Conservation (phyloP, 2,797 vertebrate genomes). For the Bothrops alternatus region DNA sequence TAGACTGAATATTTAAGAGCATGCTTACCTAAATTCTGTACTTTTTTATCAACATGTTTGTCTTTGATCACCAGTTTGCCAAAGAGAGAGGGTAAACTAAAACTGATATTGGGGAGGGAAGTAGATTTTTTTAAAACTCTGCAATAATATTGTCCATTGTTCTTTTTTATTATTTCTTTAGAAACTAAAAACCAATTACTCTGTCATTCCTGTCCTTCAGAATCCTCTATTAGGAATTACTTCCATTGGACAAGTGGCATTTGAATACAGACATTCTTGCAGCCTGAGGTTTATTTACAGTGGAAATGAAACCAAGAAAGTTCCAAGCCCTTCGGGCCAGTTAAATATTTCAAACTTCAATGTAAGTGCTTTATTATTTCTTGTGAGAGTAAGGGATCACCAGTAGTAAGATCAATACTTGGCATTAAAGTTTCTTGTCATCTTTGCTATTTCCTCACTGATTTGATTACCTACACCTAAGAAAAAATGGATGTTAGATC, state of each 20-base stretch:
- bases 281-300: slow-evolving; percentile 69
- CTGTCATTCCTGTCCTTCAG: slow-evolving; percentile 55
- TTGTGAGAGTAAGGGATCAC: slow-evolving; percentile 54
- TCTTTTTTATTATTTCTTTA: slow-evolving; percentile 33
- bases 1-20: slow-evolving; percentile 36
- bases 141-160: slow-evolving; percentile 28
- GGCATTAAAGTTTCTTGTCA: slow-evolving; percentile 45
- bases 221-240: slow-evolving; percentile 65
- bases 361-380: slow-evolving; percentile 66
- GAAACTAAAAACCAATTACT: slow-evolving; percentile 53
- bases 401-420: slow-evolving; percentile 59
- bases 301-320: slow-evolving; percentile 67
- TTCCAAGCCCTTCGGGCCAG: slow-evolving; percentile 55
- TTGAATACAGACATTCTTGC: slow-evolving; percentile 61
- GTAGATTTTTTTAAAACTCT: not conserved
- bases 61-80: slow-evolving; percentile 20
- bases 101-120: not conserved
- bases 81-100: not conserved
- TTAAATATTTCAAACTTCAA: slow-evolving; percentile 62
- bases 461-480: slow-evolving; percentile 31
- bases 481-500: slow-evolving; percentile 26
- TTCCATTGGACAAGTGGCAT: slow-evolving; percentile 66
- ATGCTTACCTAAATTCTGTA: slow-evolving; percentile 43
- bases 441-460: slow-evolving; percentile 54
- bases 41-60: slow-evolving; percentile 26